Base-by-base conservation (phyloP, 2,113 vertebrate species). In the Myrmecobius fasciatus region DNA sequence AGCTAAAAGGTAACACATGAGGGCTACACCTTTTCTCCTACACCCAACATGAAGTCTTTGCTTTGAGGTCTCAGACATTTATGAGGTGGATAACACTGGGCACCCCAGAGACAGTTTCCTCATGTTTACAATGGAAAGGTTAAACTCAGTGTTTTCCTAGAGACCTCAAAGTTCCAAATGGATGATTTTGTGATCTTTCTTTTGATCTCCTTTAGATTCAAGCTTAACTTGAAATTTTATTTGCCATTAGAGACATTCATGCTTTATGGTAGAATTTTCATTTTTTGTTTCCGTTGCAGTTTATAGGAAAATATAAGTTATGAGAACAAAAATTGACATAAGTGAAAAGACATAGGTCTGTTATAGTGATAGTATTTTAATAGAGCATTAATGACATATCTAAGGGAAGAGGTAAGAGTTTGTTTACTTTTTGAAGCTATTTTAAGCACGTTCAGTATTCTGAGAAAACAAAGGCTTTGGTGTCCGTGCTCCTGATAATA, bases 381-480 rank as follows among this genome's bases (percentile, higher is more conserved):
- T 3, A 97, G 91, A 96, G 90, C 92, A 93, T 94, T 96, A 96
- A 43, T 96, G 89, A 96, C 89, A 51, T 92, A 46, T 91, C 46
- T 95, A 95, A 94, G 36, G 96, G 95, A 98, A 97, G 93, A 97
- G 96, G 96, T 96, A 93, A 96, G 91, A 91, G 92, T 54, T 7
- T 92, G 92, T 54, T 7, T 92, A 92, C 96, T 96, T 96, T 92
- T 97, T 97, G 97, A 95, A 96, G 96, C 94, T 97, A n/a, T 95
- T 97, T 97, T 95, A 98, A 98, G 95, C 92, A 95, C 88, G 96
- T 97, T 93, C 93, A 95, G 89, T 97, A 53, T 94, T 96, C 95
- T 95, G 90, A 96, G 96, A 97, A 98, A 97, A 98, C 96, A 98
- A 98, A 98, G 97, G 91, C 95, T 92, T 36, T 97, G 98, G 94